Conservation (phyloP, 2,797 vertebrate species). For the Channallabes apus region DNA sequence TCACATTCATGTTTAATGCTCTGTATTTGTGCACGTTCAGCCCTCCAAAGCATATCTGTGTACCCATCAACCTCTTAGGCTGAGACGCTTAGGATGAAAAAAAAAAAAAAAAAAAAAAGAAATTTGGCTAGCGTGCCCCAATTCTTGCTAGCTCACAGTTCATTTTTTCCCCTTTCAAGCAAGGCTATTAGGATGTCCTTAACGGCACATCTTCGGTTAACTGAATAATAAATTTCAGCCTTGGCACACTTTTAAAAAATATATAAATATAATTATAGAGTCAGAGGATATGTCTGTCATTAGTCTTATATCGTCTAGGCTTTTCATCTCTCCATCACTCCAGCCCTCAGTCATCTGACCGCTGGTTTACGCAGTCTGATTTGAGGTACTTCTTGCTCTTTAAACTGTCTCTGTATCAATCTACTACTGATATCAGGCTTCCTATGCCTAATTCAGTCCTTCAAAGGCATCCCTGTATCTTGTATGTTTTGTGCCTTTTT, state of each 20-base stretch:
- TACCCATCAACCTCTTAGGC: slow-evolving; percentile 33
- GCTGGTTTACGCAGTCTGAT: slow-evolving; percentile 11
- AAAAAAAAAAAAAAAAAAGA: too few species aligned
- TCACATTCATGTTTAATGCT: slow-evolving; percentile 41
- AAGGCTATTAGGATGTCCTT: slow-evolving; percentile 35
- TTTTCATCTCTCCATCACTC: slow-evolving; percentile 34
- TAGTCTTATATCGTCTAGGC: slow-evolving; percentile 41
- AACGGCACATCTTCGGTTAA: slow-evolving; percentile 30
- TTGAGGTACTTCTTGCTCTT: neutral
- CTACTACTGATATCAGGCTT: neutral
- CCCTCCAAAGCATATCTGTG: slow-evolving; percentile 25
- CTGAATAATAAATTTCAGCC: slow-evolving; percentile 43
- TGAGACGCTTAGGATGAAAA: neutral
- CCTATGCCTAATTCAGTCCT: neutral
- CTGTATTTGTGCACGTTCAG: slow-evolving; percentile 30
- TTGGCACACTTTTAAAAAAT: slow-evolving; percentile 33
- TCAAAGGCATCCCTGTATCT: neutral
- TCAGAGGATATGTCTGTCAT: slow-evolving; percentile 48
- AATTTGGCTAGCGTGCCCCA: slow-evolving; percentile 9
- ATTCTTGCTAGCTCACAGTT: slow-evolving; percentile 24
- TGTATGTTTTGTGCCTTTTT: neutral
- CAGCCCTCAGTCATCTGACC: slow-evolving; percentile 15
- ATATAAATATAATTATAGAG: slow-evolving; percentile 51
- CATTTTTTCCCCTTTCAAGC: slow-evolving; percentile 37
- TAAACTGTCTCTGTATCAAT: neutral